These are phyloP conservation scores for Astropecten irregularis DNA, from an alignment of 53 echinoderm and acorn worm genomes.

Conservation along the genomic window DNA sequence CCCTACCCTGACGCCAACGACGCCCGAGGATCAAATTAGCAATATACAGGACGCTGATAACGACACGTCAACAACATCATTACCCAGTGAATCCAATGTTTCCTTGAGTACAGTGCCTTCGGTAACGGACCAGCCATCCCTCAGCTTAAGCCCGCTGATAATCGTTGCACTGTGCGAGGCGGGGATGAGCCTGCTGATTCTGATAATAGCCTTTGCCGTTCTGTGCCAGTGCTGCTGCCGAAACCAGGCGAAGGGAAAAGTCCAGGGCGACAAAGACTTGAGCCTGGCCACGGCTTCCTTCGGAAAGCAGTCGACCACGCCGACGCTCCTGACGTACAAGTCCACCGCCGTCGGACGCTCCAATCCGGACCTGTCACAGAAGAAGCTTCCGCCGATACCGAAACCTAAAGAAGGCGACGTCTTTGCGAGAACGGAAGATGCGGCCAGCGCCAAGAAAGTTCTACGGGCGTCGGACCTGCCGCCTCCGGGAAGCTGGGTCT, in stretches of 20 bases:
- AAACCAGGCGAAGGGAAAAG: slow-evolving; percentile 26
- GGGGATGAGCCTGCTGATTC: slow-evolving; percentile 38
- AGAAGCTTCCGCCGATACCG: slow-evolving; percentile 22
- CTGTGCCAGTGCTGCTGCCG: slow-evolving; percentile 51
- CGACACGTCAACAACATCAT: background rate
- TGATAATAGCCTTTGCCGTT: slow-evolving; percentile 39
- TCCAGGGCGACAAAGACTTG: slow-evolving; percentile 48
- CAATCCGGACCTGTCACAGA: background rate
- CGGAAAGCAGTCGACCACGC: slow-evolving; percentile 36
- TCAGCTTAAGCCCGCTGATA: slow-evolving; percentile 22
- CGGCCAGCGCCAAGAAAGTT: slow-evolving; percentile 1
- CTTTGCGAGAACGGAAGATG: slow-evolving; percentile 11
- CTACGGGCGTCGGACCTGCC: slow-evolving; percentile 7
- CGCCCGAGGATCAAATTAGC: background rate
- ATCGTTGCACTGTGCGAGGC: slow-evolving; percentile 47
- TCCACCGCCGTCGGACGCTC: background rate
- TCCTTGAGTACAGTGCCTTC: background rate
- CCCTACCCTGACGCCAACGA: background rate
- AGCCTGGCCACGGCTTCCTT: slow-evolving; percentile 32
- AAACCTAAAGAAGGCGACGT: background rate
- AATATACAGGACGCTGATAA: background rate
- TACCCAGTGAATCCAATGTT: background rate
- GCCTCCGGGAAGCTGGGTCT: slow-evolving; percentile 41
- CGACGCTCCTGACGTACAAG: slow-evolving; percentile 42
- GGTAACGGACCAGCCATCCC: background rate